phyloP scores from a whole-genome alignment of 2,113 vertebrate species.

The Alectura lathami region DNA sequence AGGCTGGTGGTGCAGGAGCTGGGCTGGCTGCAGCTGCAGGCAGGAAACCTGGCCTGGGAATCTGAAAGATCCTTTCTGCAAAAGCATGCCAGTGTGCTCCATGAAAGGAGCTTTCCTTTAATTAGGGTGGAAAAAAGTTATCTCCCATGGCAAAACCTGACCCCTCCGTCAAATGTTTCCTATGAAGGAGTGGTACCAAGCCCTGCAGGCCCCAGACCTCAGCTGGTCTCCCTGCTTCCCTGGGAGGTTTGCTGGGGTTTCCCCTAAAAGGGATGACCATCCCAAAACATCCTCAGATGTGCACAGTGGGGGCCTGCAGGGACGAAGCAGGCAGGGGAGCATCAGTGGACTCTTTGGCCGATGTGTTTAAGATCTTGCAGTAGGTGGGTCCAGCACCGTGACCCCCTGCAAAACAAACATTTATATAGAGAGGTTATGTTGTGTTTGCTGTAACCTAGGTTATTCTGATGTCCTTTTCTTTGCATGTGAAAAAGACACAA shows the following conservation, averaged over 20 bases:
- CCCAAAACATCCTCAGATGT: too few relatives aligned
- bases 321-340: background rate
- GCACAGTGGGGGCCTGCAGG: background rate
- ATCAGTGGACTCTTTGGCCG: background rate
- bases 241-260: background rate
- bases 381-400: background rate
- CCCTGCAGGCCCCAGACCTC: background rate
- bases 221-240: background rate
- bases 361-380: background rate
- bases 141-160: background rate
- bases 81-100: rapidly evolving
- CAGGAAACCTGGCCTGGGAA: rapidly evolving
- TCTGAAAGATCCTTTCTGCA: background rate
- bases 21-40: background rate
- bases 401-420: rapidly evolving
- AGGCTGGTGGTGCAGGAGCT: background rate
- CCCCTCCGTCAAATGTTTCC: background rate
- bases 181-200: background rate
- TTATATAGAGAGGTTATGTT: background rate
- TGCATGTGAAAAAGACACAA: background rate
- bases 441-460: background rate
- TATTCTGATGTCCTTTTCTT: background rate
- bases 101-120: background rate
- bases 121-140: background rate
- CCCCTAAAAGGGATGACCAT: background rate